A percentile compares a stretch with the other conserved stretches of the same genome.
Conservation (phyloP, 1,140 invertebrate genomes). For the Aricia agestis region DNA sequence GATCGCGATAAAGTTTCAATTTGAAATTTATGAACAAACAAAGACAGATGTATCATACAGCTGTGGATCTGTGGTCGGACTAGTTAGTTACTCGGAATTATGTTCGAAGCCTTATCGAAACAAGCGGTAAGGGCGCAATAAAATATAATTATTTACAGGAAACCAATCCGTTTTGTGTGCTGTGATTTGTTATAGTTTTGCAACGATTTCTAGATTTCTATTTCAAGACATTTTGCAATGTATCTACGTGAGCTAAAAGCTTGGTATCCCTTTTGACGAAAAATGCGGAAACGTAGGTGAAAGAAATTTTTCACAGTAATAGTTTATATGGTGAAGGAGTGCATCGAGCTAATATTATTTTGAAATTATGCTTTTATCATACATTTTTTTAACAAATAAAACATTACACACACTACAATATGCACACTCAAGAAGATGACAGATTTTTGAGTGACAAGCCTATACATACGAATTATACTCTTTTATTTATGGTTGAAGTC, state of each 20-base stretch:
- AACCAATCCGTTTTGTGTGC: constrained; percentile 54
- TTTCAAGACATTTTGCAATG: constrained; percentile 2
- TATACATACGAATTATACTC: no score
- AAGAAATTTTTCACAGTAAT: no score
- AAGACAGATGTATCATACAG: constrained; percentile 42
- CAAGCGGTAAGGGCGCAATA: constrained; percentile 47
- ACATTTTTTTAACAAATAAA: no score
- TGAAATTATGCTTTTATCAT: no score
- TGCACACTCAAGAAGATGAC: no score
- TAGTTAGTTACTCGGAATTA: constrained; percentile 52
- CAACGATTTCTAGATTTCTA: constrained; percentile 19
- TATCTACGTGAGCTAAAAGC: neutral
- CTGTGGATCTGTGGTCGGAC: constrained; percentile 36
- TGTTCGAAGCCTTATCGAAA: constrained; percentile 53
- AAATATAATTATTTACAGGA: constrained; percentile 71
- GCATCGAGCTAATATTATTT: no score
- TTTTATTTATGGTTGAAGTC: no score
- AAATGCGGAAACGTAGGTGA: no score
- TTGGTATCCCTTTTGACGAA: no score
- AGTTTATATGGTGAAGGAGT: no score
- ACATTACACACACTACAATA: no score
- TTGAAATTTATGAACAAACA: constrained; percentile 41
- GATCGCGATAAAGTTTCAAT: constrained; percentile 32
- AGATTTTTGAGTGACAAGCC: no score
- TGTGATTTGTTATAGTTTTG: constrained; percentile 54